Base-by-base conservation (phyloP, 1,140 invertebrate species). In the Leptopilina boulardi region DNA sequence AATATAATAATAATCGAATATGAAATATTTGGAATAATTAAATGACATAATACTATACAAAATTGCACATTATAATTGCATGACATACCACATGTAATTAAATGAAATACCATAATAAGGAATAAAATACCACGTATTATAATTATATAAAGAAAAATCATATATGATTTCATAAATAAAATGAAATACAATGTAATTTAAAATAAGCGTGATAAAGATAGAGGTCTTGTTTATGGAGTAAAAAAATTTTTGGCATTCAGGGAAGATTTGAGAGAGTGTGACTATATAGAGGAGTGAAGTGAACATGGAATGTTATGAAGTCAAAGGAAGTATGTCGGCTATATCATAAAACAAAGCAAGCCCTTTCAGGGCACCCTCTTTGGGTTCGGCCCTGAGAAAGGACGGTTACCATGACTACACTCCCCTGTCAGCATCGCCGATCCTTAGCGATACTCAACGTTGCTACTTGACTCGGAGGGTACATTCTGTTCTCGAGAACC, bases 391-490 rank as follows among this genome's bases (percentile, higher is more conserved):
- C 59, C 59, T 66, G 59, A 30, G 10, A 42, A 56, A 71, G 83
- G 86, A 87, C 83, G 81, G 89, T 89, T 89, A 83, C 84, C 84
- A 90, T 90, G 87, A 87, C 83, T 83, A 90, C 85, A 77, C 54
- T 73, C 42, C 72, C 72, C 26, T 23, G 23, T 75, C 72, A 85
- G 76, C 74, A 78, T 82, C 78, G 77, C 78, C 71, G 77, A 73
- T 78, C 78, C 75, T 74, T 78, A 19, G 38, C 76, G 71, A 23
- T 76, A 66, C 71, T 77, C 71, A 75, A 34, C 70, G 21, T 44
- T 82, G 81, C 79, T 82, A 77, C 78, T 82, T 82, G 78, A 82
- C 75, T 77, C 44, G 70, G 34, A 79, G 78, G 70, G 71, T 30
- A 70, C 77, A 30, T 70, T 73, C 41, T 54, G 15, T 59, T 34